phyloP scores from a whole-genome alignment of 2,888 invertebrate genomes.

The Sialis fuliginosa region DNA sequence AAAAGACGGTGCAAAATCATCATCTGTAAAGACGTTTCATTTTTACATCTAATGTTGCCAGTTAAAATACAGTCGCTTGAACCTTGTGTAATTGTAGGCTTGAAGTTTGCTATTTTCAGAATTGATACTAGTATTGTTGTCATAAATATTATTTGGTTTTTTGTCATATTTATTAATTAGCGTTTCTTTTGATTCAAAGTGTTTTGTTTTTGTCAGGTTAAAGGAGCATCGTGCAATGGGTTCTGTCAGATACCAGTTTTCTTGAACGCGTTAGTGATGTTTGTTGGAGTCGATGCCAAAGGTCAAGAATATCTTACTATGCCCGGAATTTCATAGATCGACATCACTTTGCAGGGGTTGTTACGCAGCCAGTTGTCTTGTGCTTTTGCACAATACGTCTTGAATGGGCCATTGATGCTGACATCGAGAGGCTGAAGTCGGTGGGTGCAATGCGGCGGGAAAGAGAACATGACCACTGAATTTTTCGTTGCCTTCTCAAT shows the following conservation, averaged over 20 bases:
- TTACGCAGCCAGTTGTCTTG: constrained; percentile 9
- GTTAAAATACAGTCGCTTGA: too few species aligned
- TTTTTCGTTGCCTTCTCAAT: constrained; percentile 13
- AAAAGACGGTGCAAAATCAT: too few species aligned
- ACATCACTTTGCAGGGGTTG: constrained; percentile 11
- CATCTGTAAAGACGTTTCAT: too few species aligned
- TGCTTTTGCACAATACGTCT: constrained; percentile 8
- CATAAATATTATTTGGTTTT: too few species aligned
- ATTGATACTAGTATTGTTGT: too few species aligned
- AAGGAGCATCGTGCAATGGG: too few species aligned
- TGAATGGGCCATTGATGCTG: constrained; percentile 11
- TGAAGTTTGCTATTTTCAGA: too few species aligned
- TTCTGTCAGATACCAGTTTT: constrained; percentile 13
- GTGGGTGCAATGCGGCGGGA: constrained; percentile 14
- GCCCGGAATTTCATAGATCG: constrained; percentile 10
- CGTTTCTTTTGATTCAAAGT: too few species aligned
- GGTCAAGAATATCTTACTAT: constrained; percentile 12
- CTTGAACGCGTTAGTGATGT: constrained; percentile 9
- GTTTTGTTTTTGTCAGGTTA: too few species aligned
- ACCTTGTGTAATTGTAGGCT: too few species aligned
- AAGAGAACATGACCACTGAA: constrained; percentile 13
- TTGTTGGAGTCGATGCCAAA: constrained; percentile 9
- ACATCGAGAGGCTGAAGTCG: constrained; percentile 13
- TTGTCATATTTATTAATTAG: too few species aligned
- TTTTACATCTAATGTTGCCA: too few species aligned